A percentile compares a stretch with the other conserved stretches of the same genome.
These are phyloP conservation scores for Euproctis similis DNA, from an alignment of 2,888 invertebrate genomes.

Conservation along the genomic window DNA sequence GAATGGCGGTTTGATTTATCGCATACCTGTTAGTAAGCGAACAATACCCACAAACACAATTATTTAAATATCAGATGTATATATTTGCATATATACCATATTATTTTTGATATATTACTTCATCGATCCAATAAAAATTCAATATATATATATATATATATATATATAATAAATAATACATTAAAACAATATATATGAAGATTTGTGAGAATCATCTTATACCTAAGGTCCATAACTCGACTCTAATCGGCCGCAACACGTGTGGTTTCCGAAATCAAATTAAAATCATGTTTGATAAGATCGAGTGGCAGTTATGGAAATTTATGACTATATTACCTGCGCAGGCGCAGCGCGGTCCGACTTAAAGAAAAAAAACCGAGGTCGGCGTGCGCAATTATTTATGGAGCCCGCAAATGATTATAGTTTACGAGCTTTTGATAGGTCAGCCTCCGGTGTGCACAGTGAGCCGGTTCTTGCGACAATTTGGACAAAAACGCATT, in stretches of 20 bases:
- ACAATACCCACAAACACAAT: no score
- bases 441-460: constrained; percentile 52
- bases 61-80: no score
- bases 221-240: constrained; percentile 65
- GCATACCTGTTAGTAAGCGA: no score
- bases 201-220: no score
- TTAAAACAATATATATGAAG: no score
- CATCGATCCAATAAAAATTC: no score
- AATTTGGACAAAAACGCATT: constrained; percentile 17
- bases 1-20: no score
- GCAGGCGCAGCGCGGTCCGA: constrained; percentile 65
- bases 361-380: constrained; percentile 70
- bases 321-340: constrained; percentile 77
- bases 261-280: constrained; percentile 74
- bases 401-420: constrained; percentile 71
- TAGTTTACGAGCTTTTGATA: constrained; percentile 66
- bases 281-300: constrained; percentile 76
- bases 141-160: no score
- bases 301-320: constrained; percentile 76
- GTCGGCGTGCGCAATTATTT: constrained; percentile 68
- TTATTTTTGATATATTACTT: no score
- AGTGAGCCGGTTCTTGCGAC: constrained; percentile 24
- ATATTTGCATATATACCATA: no score
- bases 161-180: no score
- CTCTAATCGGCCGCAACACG: constrained; percentile 63